Evolutionary conservation across 2,888 invertebrate genomes (phyloP).

Genomic region (Athrips mouffetella): DNA sequence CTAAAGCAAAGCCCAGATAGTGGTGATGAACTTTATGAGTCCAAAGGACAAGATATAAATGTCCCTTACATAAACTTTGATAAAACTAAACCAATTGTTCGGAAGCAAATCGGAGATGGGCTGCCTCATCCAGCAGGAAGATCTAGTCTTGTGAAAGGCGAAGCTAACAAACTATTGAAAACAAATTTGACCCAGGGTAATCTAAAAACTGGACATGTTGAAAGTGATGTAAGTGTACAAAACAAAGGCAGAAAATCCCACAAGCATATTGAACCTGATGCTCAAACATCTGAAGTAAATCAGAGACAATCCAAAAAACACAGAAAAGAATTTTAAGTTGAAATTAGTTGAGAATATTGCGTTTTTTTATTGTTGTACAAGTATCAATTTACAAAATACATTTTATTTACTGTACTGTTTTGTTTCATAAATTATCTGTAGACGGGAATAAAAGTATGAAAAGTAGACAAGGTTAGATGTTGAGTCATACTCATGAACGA

Average conservation of each 20-base stretch:
- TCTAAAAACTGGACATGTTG: slow-evolving; percentile 29
- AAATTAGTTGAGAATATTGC: neutral
- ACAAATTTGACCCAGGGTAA: slow-evolving; percentile 22
- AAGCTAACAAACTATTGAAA: slow-evolving; percentile 12
- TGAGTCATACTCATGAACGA: too few relatives aligned
- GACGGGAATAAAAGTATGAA: too few relatives aligned
- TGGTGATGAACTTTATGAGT: slow-evolving; percentile 45
- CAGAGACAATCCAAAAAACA: slow-evolving; percentile 48
- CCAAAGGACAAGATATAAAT: slow-evolving; percentile 40
- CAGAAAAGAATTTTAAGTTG: slow-evolving; percentile 39
- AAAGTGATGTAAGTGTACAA: slow-evolving; percentile 37
- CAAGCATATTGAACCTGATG: slow-evolving; percentile 40
- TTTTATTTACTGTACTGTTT: neutral
- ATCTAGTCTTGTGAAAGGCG: neutral
- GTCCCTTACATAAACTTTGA: slow-evolving; percentile 65
- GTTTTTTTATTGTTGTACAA: too few relatives aligned
- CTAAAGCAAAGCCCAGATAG: slow-evolving; percentile 46
- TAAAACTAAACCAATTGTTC: slow-evolving; percentile 56
- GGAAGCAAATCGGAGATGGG: slow-evolving; percentile 48
- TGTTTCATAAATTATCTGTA: too few relatives aligned
- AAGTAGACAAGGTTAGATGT: too few relatives aligned
- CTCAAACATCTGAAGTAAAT: slow-evolving; percentile 37
- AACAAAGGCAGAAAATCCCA: slow-evolving; percentile 45
- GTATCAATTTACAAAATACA: too few relatives aligned
- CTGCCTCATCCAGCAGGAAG: slow-evolving; percentile 31